These are phyloP conservation scores for Chamaea fasciata DNA, from an alignment of 2,113 vertebrate genomes.

Conservation along the genomic window DNA sequence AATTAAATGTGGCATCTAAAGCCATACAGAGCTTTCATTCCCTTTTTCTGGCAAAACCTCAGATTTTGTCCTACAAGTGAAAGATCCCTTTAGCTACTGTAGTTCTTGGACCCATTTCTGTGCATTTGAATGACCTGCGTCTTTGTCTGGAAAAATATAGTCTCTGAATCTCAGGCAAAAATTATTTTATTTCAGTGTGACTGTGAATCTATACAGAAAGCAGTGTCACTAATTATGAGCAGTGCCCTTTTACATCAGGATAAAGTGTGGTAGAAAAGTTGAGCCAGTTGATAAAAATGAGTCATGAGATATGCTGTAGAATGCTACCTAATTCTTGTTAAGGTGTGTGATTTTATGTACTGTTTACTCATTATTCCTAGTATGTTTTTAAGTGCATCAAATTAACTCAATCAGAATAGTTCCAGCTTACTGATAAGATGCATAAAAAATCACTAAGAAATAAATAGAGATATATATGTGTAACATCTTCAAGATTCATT, in stretches of 20 bases:
- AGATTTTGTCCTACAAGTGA: neutral
- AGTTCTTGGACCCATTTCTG: neutral
- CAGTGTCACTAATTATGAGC: neutral
- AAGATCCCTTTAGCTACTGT: neutral
- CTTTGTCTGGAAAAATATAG: neutral
- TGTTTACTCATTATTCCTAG: constrained; percentile 20
- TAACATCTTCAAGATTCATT: constrained; percentile 30
- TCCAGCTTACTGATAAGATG: neutral
- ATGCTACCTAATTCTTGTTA: neutral
- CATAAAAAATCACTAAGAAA: constrained; percentile 44
- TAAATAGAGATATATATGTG: neutral
- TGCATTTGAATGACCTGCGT: neutral
- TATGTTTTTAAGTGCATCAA: constrained; percentile 2
- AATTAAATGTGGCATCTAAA: neutral
- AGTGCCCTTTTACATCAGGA: neutral
- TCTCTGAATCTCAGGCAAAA: neutral
- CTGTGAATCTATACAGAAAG: neutral
- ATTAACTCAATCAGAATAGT: neutral
- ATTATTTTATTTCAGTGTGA: neutral
- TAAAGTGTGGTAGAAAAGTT: neutral
- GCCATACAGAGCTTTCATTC: neutral
- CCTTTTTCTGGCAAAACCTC: neutral
- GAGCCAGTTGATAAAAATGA: neutral
- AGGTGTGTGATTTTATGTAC: constrained; percentile 20
- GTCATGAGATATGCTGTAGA: neutral